Conservation (phyloP, 2,113 vertebrate genomes). For the Phalacrocorax brasilianus region DNA sequence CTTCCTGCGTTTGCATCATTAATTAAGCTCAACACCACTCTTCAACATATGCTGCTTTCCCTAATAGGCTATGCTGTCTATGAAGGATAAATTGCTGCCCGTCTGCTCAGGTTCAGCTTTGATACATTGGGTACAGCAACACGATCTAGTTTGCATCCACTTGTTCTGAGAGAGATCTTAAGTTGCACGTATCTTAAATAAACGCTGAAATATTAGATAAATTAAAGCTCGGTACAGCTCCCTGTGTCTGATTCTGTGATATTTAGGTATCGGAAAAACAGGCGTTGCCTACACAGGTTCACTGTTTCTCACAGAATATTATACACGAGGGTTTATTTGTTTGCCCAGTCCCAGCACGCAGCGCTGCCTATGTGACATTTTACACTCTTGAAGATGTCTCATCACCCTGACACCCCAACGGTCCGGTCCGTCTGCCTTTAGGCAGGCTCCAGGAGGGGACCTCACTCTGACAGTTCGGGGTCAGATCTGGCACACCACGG, state of each 20-base stretch:
- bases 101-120: neutral
- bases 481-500: accelerated
- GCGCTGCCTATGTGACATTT: accelerated
- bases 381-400: neutral
- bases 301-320: neutral
- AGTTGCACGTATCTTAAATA: neutral
- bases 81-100: neutral
- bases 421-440: neutral
- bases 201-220: neutral
- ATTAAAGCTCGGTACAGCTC: neutral
- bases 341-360: neutral
- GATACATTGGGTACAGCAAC: neutral
- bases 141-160: neutral
- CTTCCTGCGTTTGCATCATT: neutral
- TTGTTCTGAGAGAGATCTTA: neutral
- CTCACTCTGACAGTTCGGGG: neutral
- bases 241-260: neutral
- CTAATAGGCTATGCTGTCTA: neutral
- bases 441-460: neutral
- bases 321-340: neutral
- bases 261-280: neutral
- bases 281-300: neutral
- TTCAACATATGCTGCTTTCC: neutral
- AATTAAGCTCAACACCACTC: neutral
- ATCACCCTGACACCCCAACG: too few relatives aligned